Evolutionary conservation across 1,140 invertebrate species (phyloP).

Genomic region (Bombus polaris): DNA sequence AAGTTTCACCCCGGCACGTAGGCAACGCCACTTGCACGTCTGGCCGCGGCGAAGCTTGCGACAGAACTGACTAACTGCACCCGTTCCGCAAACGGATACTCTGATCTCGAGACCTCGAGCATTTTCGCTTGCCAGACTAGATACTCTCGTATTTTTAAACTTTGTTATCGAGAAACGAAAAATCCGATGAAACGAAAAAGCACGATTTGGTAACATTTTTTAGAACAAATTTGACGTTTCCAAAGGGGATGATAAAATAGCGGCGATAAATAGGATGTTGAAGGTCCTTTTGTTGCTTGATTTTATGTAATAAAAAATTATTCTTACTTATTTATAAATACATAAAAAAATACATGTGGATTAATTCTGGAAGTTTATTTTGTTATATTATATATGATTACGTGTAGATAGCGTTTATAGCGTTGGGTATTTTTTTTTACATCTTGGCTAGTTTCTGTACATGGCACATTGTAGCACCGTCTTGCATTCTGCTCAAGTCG

Average conservation of each 20-base stretch:
- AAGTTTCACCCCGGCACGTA: constrained; percentile 71
- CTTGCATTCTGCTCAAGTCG: constrained; percentile 47
- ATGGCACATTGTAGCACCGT: constrained; percentile 38
- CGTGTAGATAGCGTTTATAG: not conserved
- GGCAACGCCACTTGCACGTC: constrained; percentile 66
- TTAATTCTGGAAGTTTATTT: not conserved
- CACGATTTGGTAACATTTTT: not conserved
- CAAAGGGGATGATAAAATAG: not conserved
- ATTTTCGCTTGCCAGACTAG: constrained; percentile 12
- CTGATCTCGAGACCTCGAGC: constrained; percentile 32
- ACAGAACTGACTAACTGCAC: constrained; percentile 71
- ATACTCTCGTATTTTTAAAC: not conserved
- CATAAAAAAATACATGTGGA: not conserved
- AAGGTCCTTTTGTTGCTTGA: not conserved
- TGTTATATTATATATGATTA: not conserved
- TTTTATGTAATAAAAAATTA: not conserved
- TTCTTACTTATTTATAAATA: not conserved
- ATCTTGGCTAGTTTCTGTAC: constrained; percentile 21
- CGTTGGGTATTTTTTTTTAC: not conserved
- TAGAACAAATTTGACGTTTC: not conserved
- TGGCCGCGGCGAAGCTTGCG: constrained; percentile 75
- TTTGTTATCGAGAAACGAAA: not conserved
- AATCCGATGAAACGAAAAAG: not conserved
- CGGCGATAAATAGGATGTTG: no score
- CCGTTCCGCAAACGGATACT: constrained; percentile 25